A percentile compares a stretch with the other conserved stretches of the same genome.
Evolutionary conservation across 2,113 vertebrate species (phyloP).

Genomic region (Carollia perspicillata): DNA sequence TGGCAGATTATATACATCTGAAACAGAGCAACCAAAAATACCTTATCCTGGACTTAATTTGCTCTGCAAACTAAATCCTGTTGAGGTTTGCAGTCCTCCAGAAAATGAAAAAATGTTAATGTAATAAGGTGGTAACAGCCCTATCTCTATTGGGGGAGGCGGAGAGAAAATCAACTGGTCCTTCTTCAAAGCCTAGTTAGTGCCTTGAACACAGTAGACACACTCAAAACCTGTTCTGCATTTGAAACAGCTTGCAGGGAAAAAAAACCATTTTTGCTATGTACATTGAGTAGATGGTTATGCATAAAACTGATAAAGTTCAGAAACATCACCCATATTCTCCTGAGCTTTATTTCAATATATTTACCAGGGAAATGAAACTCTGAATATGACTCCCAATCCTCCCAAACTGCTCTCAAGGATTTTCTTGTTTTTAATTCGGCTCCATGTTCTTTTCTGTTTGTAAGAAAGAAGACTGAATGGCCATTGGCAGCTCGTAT

Average conservation of each 20-base stretch:
- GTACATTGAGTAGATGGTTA: background rate
- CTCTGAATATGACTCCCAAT: background rate
- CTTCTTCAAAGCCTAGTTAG: background rate
- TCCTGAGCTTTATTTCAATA: background rate
- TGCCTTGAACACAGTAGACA: background rate
- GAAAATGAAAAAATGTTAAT: background rate
- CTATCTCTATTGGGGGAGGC: background rate
- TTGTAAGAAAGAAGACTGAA: background rate
- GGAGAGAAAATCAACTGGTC: background rate
- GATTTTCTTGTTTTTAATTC: slow-evolving; percentile 1
- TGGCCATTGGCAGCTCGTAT: background rate
- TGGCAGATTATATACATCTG: background rate
- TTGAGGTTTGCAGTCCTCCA: background rate
- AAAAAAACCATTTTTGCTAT: background rate
- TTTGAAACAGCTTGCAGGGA: background rate
- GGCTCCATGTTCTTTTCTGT: background rate
- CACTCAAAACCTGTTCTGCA: background rate
- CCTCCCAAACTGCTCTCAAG: background rate
- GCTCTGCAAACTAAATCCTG: slow-evolving; percentile 9
- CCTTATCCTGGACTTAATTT: background rate
- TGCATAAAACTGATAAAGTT: background rate
- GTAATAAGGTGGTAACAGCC: background rate
- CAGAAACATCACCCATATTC: background rate
- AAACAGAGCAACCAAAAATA: slow-evolving; percentile 30
- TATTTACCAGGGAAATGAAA: background rate